These are phyloP conservation scores for Ammodytes marinus DNA, from an alignment of 2,113 vertebrate genomes.

Conservation along the genomic window DNA sequence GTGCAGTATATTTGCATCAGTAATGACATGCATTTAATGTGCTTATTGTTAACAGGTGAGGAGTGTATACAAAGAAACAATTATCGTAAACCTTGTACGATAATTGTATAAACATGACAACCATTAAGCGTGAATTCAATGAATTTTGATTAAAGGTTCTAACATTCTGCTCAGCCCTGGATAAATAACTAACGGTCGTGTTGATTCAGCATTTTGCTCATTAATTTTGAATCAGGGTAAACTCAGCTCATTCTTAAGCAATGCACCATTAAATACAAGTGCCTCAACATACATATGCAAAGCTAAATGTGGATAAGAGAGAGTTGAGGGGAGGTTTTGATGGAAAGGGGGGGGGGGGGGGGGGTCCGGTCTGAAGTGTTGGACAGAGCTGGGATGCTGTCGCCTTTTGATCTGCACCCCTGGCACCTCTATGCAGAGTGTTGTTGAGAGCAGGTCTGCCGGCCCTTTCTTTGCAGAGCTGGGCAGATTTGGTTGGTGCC, in stretches of 20 bases:
- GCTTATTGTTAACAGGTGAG: background rate
- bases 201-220: slow-evolving; percentile 11
- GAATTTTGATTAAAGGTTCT: slow-evolving; percentile 22
- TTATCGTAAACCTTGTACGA: background rate
- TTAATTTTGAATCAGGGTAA: slow-evolving; percentile 16
- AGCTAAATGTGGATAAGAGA: slow-evolving; percentile 16
- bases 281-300: background rate
- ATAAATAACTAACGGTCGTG: slow-evolving; percentile 24
- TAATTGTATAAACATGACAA: background rate
- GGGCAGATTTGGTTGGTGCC: slow-evolving; percentile 90
- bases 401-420: slow-evolving; percentile 78
- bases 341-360: slow-evolving; percentile 3
- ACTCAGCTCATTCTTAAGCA: background rate
- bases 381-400: slow-evolving; percentile 61
- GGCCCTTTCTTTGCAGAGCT: slow-evolving; percentile 88
- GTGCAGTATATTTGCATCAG: background rate
- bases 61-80: background rate
- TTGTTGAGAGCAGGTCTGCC: slow-evolving; percentile 81
- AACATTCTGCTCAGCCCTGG: slow-evolving; percentile 22
- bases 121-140: slow-evolving; percentile 5
- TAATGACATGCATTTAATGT: background rate
- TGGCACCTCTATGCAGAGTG: slow-evolving; percentile 78
- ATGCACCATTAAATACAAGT: background rate
- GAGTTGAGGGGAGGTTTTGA: slow-evolving; percentile 3
- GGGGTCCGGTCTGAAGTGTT: slow-evolving; percentile 46